These are phyloP conservation scores for Lagria hirta DNA, from an alignment of 2,888 invertebrate species.

Conservation along the genomic window DNA sequence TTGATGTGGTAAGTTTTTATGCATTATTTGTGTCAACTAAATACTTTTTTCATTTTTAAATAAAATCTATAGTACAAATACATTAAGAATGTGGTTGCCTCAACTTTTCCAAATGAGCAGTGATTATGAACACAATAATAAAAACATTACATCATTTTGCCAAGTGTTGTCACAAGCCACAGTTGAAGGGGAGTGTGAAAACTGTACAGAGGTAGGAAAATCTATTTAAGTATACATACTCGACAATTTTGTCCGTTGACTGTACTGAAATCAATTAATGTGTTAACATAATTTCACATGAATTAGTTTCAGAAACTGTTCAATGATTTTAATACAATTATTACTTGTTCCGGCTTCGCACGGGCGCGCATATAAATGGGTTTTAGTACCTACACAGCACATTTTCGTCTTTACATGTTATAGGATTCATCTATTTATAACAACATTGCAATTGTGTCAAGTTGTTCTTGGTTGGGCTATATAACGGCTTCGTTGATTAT, in stretches of 20 bases:
- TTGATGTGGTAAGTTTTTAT: slow-evolving; percentile 61
- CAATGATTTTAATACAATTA: no score
- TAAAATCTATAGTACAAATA: slow-evolving; percentile 9
- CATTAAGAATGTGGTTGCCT: slow-evolving; percentile 20
- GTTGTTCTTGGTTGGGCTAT: slow-evolving; percentile 65
- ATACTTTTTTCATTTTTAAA: background rate
- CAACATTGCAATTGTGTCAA: slow-evolving; percentile 67
- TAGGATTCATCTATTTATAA: slow-evolving; percentile 58
- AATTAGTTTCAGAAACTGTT: no score
- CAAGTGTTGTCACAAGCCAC: slow-evolving; percentile 29
- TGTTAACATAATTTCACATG: no score
- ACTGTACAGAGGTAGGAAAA: slow-evolving; percentile 17
- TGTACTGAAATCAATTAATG: no score
- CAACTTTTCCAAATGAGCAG: slow-evolving; percentile 19
- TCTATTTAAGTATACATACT: no score
- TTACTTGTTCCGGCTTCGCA: no score
- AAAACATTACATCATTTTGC: slow-evolving; percentile 11
- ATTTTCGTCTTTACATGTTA: no score
- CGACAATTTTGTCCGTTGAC: no score
- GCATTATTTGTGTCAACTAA: background rate
- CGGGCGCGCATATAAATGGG: no score
- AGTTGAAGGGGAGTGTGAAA: slow-evolving; percentile 18
- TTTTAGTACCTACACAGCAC: no score
- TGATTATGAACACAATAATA: slow-evolving; percentile 11
- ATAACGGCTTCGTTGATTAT: slow-evolving; percentile 59